phyloP scores from a whole-genome alignment of 2,113 vertebrate species.

The Corythornis cristatus region DNA sequence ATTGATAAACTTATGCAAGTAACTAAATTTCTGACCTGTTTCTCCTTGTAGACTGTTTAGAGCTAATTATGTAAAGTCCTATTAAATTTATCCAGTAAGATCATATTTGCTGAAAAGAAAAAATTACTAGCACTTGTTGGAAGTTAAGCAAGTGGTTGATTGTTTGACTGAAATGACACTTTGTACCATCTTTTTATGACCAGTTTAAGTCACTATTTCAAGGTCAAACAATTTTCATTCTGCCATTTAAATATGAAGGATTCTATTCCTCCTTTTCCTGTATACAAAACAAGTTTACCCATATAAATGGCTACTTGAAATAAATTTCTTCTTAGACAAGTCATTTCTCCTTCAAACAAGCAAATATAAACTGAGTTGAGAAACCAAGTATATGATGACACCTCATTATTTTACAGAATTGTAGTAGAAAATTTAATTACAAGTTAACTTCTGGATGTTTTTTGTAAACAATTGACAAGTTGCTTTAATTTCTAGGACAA shows the following conservation, averaged over 20 bases:
- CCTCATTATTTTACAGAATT: not conserved
- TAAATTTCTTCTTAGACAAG: not conserved
- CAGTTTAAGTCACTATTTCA: slow-evolving; percentile 51
- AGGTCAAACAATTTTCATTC: slow-evolving; percentile 58
- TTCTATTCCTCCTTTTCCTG: slow-evolving; percentile 24
- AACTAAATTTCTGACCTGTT: not conserved
- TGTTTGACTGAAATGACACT: not conserved
- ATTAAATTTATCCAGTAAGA: not conserved
- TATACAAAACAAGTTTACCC: slow-evolving; percentile 36
- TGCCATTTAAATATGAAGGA: slow-evolving; percentile 1
- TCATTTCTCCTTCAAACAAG: slow-evolving; percentile 1
- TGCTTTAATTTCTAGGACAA: not conserved
- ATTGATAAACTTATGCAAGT: not conserved
- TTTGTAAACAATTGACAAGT: not conserved
- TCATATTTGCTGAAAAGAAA: not conserved
- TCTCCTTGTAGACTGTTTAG: not conserved
- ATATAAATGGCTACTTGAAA: slow-evolving; percentile 7
- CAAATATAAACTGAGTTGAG: not conserved
- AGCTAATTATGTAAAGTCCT: not conserved
- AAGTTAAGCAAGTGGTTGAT: not conserved
- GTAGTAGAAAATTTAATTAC: not conserved
- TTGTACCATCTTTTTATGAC: slow-evolving; percentile 47
- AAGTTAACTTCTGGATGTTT: not conserved
- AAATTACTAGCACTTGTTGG: not conserved
- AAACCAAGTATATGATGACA: not conserved